Evolutionary conservation across 1,140 invertebrate genomes (phyloP).

Genomic region (Dendroctonus ponderosae): DNA sequence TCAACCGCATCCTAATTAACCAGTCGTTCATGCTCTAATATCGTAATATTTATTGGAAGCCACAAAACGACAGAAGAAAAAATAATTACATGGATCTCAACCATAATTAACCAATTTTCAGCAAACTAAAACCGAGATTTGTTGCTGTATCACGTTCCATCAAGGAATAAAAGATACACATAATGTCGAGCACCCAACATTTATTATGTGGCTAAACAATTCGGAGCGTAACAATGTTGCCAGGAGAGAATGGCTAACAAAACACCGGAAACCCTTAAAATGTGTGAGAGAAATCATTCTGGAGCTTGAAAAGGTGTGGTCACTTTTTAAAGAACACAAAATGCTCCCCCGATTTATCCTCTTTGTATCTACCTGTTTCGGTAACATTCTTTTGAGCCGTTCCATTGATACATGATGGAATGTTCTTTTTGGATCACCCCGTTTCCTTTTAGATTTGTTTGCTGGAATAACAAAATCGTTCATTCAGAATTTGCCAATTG

Average conservation of each 20-base stretch:
- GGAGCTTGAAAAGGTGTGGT: constrained; percentile 48
- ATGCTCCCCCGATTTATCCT: constrained; percentile 36
- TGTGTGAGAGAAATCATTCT: constrained; percentile 47
- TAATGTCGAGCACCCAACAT: constrained; percentile 39
- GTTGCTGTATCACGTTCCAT: constrained; percentile 42
- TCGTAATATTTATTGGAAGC: too few species aligned
- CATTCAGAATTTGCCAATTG: constrained; percentile 41
- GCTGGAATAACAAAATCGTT: constrained; percentile 36
- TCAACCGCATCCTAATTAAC: too few species aligned
- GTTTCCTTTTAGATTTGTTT: constrained; percentile 39
- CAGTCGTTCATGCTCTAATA: too few species aligned
- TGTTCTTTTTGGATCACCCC: constrained; percentile 44
- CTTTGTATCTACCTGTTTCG: constrained; percentile 45
- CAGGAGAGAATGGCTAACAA: constrained; percentile 45
- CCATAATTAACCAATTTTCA: constrained; percentile 29
- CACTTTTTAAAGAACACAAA: constrained; percentile 50
- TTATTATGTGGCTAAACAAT: constrained; percentile 41
- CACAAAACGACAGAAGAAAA: too few species aligned
- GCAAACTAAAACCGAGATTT: constrained; percentile 16
- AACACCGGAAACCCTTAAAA: constrained; percentile 49
- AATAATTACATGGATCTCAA: constrained; percentile 26
- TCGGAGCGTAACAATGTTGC: constrained; percentile 46
- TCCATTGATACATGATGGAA: constrained; percentile 47
- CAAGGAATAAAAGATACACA: constrained; percentile 36
- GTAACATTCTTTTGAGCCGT: constrained; percentile 44